These are phyloP conservation scores for Tetropium fuscum DNA, from an alignment of 2,888 invertebrate species.

Conservation along the genomic window DNA sequence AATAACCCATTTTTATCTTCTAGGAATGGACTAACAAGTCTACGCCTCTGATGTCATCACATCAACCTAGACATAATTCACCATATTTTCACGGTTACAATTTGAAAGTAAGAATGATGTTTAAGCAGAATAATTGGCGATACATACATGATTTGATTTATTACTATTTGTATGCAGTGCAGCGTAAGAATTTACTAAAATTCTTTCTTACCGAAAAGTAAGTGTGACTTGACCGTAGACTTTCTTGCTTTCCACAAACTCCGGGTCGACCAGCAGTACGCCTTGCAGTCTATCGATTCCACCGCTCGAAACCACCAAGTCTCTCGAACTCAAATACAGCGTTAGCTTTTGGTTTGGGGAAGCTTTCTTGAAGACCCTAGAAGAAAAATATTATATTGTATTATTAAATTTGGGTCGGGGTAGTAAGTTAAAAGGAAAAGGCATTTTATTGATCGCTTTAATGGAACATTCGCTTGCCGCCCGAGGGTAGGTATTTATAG, in stretches of 20 bases:
- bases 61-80: too few species aligned
- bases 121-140: too few species aligned
- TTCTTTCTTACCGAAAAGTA: slow-evolving; percentile 87
- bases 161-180: too few species aligned
- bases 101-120: too few species aligned
- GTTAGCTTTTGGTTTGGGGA: slow-evolving; percentile 89
- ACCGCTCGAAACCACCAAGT: slow-evolving; percentile 81
- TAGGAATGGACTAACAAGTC: too few species aligned
- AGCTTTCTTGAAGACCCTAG: slow-evolving; percentile 87
- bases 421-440: slow-evolving; percentile 12
- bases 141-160: too few species aligned
- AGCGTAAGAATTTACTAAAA: too few species aligned
- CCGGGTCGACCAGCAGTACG: slow-evolving; percentile 92
- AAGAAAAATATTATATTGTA: slow-evolving; percentile 50
- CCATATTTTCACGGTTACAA: too few species aligned
- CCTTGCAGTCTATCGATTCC: slow-evolving; percentile 87
- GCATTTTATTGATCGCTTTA: neutral
- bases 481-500: too few species aligned
- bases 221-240: slow-evolving; percentile 88
- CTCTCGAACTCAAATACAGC: slow-evolving; percentile 84
- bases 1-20: too few species aligned
- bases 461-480: neutral
- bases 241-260: slow-evolving; percentile 84
- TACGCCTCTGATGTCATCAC: too few species aligned
- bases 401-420: neutral